phyloP scores from a whole-genome alignment of 1,140 invertebrate genomes.

The Chionoecetes opilio region DNA sequence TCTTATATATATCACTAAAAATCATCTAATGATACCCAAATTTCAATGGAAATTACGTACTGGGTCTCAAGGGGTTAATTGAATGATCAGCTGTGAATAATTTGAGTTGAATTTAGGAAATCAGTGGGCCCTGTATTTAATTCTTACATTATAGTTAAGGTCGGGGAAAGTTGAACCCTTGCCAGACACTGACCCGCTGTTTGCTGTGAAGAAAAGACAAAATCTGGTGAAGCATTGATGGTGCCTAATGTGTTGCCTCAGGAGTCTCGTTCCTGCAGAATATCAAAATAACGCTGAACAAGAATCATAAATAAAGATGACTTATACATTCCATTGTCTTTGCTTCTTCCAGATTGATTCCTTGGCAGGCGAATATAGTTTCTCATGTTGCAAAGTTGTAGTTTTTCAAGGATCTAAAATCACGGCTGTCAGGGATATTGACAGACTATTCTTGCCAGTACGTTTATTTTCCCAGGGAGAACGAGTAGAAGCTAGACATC shows the following conservation, averaged over 20 bases:
- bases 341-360: not conserved
- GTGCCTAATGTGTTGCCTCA: constrained; percentile 71
- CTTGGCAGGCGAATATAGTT: no score
- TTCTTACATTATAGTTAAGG: not conserved
- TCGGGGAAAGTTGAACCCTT: not conserved
- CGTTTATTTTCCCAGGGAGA: no score
- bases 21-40: no score
- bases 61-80: no score
- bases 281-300: constrained; percentile 73
- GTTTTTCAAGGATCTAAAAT: no score
- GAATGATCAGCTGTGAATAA: not conserved
- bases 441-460: no score
- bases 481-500: no score
- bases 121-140: not conserved
- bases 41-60: no score
- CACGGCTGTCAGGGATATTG: no score
- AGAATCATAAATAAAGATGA: constrained; percentile 63
- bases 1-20: no score
- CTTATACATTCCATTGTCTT: constrained; percentile 43
- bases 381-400: no score
- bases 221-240: not conserved
- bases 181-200: not conserved
- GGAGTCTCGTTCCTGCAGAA: constrained; percentile 72
- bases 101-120: not conserved
- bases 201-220: constrained; percentile 28